Base-by-base conservation (phyloP, 2,797 vertebrate species). In the Ptychadena robeensis region DNA sequence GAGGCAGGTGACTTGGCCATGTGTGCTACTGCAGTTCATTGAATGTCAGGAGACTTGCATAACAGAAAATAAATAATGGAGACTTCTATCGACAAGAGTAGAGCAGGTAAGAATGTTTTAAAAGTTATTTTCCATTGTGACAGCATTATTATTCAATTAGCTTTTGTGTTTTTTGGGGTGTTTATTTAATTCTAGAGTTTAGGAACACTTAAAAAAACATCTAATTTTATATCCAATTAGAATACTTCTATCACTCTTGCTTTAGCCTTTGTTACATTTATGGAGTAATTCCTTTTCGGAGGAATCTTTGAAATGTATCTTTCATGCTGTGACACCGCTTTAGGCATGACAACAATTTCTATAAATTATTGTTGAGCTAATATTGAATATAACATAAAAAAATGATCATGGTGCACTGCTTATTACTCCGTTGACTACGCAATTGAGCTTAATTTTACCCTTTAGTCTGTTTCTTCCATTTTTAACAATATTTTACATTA, bases 301-400 rank as follows among this genome's bases (percentile, higher is more conserved):
- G 65, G 25, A 72, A 48, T 18, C 27, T 65, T 79, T 73, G 28
- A 2, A 74, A 61, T 67, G 22, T 27, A 59, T 28, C 22, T 15
- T 30, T 25, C 75, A 38, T 27, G 63, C 44, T 79, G 70, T 34
- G 70, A 59, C 59, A 34, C 27, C 61, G 32, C 53, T 83, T 79
- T 65, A 73, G 67, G 69, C 57, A 78, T 40, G 28, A 53, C 22
- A 80, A 68, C 70, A 68, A 74, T 79, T 82, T 48, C 9, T 79
- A 38, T 79, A 35, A 67, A 80, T 44, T 73, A 69, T 80, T 84
- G 53, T 80, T 40, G 31, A 27, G 7, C 14, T 32, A 63, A 74
- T 74, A 74, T 74, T 84, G 70, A 80, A 84, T 32, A 22, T 59
- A 68, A 35, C 44, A 68, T 68, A 61, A 79, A 79, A 57, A 61